phyloP scores from a whole-genome alignment of 2,888 invertebrate species.

The Meandrusa payeni region DNA sequence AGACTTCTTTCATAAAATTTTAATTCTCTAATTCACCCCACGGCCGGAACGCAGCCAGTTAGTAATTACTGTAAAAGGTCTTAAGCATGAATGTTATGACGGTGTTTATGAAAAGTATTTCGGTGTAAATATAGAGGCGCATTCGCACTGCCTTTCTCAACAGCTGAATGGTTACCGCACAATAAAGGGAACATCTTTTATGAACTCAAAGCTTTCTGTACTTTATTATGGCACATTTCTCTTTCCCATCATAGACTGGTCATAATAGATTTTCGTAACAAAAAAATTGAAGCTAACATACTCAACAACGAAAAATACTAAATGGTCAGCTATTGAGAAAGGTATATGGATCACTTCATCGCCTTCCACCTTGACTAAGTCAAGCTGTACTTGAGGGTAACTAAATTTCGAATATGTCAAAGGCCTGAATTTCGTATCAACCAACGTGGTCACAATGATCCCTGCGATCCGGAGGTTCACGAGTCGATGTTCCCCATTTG shows the following conservation, averaged over 20 bases:
- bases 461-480: no score
- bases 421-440: no score
- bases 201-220: constrained; percentile 34
- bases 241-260: constrained; percentile 24
- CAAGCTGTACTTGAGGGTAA: no score
- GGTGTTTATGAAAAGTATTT: constrained; percentile 77
- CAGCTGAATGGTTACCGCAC: constrained; percentile 65
- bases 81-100: constrained; percentile 78
- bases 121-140: constrained; percentile 53
- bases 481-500: no score
- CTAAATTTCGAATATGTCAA: no score
- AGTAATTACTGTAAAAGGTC: constrained; percentile 79
- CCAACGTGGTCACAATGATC: no score
- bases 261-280: constrained; percentile 11
- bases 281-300: no score
- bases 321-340: no score
- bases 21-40: constrained; percentile 73
- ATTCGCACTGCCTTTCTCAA: constrained; percentile 55
- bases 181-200: constrained; percentile 55
- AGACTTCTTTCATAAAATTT: constrained; percentile 71
- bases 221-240: constrained; percentile 30
- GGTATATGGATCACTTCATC: no score
- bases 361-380: no score
- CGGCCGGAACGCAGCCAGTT: constrained; percentile 45
- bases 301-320: no score